Conservation (phyloP, 1,140 invertebrate species). For the Drosophila kohkoa region DNA sequence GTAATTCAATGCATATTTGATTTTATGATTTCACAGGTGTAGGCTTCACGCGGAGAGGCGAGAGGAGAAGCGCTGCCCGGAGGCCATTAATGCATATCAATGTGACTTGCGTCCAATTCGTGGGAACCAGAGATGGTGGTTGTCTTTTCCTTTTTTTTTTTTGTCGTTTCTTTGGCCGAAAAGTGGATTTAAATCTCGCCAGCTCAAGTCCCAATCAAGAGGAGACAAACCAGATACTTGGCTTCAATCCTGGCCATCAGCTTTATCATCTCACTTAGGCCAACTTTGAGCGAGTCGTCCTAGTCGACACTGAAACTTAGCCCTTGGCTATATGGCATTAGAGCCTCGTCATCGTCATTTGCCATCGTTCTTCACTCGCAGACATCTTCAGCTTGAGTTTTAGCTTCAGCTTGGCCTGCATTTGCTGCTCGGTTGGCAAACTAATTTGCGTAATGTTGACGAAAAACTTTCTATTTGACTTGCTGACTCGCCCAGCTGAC, state of each 20-base stretch:
- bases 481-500: slow-evolving; percentile 52
- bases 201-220: slow-evolving; percentile 1
- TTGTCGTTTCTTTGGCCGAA: neutral
- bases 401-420: slow-evolving; percentile 51
- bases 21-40: slow-evolving; percentile 69
- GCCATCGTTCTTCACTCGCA: neutral
- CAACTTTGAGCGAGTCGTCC: slow-evolving; percentile 21
- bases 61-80: neutral
- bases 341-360: slow-evolving; percentile 27
- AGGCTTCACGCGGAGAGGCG: slow-evolving; percentile 7
- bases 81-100: slow-evolving; percentile 64
- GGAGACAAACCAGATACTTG: slow-evolving; percentile 10
- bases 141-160: too few species aligned
- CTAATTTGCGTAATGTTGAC: slow-evolving; percentile 81
- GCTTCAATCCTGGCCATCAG: slow-evolving; percentile 20
- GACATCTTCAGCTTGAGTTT: neutral
- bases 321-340: slow-evolving; percentile 25
- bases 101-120: slow-evolving; percentile 20
- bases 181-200: slow-evolving; percentile 11
- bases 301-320: slow-evolving; percentile 21
- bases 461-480: slow-evolving; percentile 79
- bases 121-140: neutral
- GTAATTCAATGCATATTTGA: slow-evolving; percentile 83
- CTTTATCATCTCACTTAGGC: slow-evolving; percentile 25
- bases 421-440: slow-evolving; percentile 73